A percentile compares a stretch with the other conserved stretches of the same genome.
phyloP scores from a whole-genome alignment of 2,888 invertebrate species.

The Ophion slaviceki region DNA sequence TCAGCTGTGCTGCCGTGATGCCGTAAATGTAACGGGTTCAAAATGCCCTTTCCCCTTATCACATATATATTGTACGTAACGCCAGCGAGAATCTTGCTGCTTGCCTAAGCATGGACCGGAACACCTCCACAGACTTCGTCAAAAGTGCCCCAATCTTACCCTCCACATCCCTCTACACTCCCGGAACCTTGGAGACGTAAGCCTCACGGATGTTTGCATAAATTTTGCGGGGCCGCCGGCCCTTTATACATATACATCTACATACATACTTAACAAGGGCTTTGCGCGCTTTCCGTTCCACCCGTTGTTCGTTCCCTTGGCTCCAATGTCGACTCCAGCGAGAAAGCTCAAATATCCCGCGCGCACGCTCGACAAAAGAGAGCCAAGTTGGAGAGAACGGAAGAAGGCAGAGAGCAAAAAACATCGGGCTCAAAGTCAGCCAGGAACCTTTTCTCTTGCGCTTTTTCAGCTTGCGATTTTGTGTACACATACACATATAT shows the following conservation, averaged over 20 bases:
- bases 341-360: constrained; percentile 61
- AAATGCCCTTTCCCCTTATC: background rate
- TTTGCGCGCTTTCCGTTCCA: constrained; percentile 25
- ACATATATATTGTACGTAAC: background rate
- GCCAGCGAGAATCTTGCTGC: constrained; percentile 4
- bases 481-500: constrained; percentile 27
- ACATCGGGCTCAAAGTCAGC: constrained; percentile 18
- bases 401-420: constrained; percentile 46
- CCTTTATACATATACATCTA: background rate
- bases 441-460: constrained; percentile 49
- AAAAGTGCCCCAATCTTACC: constrained; percentile 20
- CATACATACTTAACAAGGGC: constrained; percentile 10
- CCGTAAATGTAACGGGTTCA: background rate
- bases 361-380: constrained; percentile 28
- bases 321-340: constrained; percentile 35
- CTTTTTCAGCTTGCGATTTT: constrained; percentile 49
- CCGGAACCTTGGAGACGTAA: constrained; percentile 47
- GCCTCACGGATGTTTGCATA: constrained; percentile 66
- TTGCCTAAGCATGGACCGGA: constrained; percentile 1
- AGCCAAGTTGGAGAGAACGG: constrained; percentile 47
- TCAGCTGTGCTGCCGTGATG: background rate
- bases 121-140: background rate
- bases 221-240: constrained; percentile 51
- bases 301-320: constrained; percentile 17
- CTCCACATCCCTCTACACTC: background rate